Conservation (phyloP, 2,113 vertebrate species). For the Galeopterus variegatus region DNA sequence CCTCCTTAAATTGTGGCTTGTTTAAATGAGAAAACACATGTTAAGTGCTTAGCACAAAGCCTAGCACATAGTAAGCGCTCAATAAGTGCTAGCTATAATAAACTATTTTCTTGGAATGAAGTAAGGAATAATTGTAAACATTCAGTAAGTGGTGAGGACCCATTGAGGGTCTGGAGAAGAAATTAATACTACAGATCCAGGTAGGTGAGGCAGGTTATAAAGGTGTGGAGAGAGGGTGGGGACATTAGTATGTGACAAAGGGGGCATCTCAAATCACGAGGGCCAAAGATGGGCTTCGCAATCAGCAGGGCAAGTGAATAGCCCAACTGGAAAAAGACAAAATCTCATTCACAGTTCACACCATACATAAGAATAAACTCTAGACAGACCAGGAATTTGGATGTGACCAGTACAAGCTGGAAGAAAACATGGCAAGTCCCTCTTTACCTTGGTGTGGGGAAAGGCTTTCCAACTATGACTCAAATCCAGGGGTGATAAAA, state of each 20-base stretch:
- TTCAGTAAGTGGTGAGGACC: background rate
- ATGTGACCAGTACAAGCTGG: accelerated
- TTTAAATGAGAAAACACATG: background rate
- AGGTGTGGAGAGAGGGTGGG: no score
- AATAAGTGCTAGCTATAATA: background rate
- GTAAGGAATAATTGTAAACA: accelerated
- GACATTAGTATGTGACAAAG: accelerated
- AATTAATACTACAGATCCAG: background rate
- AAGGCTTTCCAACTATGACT: background rate
- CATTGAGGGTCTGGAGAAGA: background rate
- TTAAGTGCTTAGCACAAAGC: no score
- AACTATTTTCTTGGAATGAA: no score
- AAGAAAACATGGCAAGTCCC: accelerated
- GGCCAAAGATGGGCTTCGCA: background rate
- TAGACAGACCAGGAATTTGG: accelerated
- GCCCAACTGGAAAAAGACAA: accelerated
- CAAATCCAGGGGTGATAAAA: background rate
- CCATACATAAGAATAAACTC: accelerated
- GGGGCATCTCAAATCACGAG: background rate
- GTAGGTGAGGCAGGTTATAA: background rate
- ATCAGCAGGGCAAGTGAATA: accelerated
- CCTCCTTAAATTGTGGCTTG: background rate
- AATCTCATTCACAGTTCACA: background rate
- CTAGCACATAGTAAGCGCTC: background rate
- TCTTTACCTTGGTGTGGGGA: accelerated